These are phyloP conservation scores for Synergus itoensis DNA, from an alignment of 2,888 invertebrate species.

Conservation along the genomic window DNA sequence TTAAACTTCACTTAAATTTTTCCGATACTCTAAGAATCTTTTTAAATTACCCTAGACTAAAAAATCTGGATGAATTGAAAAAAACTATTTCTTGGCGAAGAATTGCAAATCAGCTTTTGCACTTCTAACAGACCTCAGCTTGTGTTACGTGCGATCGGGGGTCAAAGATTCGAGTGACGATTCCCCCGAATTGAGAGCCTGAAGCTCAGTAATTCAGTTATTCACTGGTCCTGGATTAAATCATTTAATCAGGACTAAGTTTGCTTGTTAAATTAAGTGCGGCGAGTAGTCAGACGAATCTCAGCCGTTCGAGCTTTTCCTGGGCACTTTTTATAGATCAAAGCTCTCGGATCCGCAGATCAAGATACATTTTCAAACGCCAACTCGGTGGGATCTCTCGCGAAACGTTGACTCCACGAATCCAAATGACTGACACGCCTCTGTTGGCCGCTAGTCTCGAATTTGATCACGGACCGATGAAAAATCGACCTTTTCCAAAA, in stretches of 20 bases:
- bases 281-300: neutral
- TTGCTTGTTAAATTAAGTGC: neutral
- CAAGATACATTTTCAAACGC: neutral
- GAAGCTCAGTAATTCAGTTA: neutral
- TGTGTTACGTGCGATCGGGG: slow-evolving; percentile 41
- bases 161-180: slow-evolving; percentile 59
- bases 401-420: slow-evolving; percentile 53
- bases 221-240: neutral
- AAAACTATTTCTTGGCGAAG: neutral
- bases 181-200: slow-evolving; percentile 17
- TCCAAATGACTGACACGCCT: slow-evolving; percentile 51
- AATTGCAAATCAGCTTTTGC: slow-evolving; percentile 14
- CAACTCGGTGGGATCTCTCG: slow-evolving; percentile 26
- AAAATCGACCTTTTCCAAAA: neutral
- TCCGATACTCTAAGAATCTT: neutral
- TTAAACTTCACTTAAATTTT: neutral
- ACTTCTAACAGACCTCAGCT: slow-evolving; percentile 21
- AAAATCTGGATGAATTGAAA: neutral
- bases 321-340: slow-evolving; percentile 18
- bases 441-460: slow-evolving; percentile 56
- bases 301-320: neutral
- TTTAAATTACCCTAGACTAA: neutral
- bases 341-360: neutral
- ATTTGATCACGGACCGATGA: slow-evolving; percentile 58
- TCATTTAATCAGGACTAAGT: neutral